A percentile compares a stretch with the other conserved stretches of the same genome.
phyloP scores from a whole-genome alignment of 2,797 vertebrate genomes.

The Sebastes baramenuke region DNA sequence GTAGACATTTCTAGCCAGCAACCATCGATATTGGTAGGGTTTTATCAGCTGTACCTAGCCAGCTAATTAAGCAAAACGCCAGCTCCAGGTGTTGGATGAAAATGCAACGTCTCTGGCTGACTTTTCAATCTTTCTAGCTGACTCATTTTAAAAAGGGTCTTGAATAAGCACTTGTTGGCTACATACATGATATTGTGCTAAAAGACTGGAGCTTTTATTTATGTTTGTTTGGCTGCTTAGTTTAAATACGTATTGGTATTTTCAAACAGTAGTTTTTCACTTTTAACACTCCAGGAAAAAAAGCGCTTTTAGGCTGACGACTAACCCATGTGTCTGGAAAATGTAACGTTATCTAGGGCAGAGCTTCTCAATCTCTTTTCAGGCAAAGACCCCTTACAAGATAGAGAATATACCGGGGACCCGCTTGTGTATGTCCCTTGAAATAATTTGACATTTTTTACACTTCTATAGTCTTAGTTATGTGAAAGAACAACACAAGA shows the following conservation, averaged over 20 bases:
- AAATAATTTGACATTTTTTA: too few species aligned
- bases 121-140: background rate
- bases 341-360: too few species aligned
- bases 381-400: too few species aligned
- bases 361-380: too few species aligned
- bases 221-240: background rate
- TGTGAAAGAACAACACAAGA: too few species aligned
- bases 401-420: too few species aligned
- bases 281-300: background rate
- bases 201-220: background rate
- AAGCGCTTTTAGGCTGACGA: background rate
- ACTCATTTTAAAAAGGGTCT: background rate
- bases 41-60: background rate
- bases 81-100: background rate
- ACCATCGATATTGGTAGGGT: background rate
- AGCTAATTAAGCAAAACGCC: background rate
- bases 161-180: too few species aligned
- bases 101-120: background rate
- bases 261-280: background rate
- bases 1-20: background rate
- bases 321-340: background rate
- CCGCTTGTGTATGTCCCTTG: fast-evolving
- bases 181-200: background rate
- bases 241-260: background rate
- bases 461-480: too few species aligned